These are phyloP conservation scores for Stylophora pistillata DNA, from an alignment of 64 coral and sea anemone genomes.

Conservation along the genomic window DNA sequence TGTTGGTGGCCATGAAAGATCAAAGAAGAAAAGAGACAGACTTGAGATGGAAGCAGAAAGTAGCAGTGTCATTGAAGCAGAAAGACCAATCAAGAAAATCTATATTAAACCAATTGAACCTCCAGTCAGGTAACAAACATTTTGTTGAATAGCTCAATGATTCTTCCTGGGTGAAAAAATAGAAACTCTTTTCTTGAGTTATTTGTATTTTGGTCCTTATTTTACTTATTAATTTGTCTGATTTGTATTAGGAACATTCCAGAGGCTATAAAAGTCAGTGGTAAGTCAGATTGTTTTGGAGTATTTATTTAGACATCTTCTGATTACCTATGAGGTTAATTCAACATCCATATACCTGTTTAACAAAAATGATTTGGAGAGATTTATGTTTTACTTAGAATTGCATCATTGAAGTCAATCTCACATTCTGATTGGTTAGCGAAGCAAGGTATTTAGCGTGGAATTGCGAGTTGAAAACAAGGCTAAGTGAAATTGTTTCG, in stretches of 20 bases:
- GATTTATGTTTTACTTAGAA: too few relatives aligned
- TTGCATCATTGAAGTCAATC: too few relatives aligned
- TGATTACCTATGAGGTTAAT: not conserved
- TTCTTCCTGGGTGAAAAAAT: too few relatives aligned
- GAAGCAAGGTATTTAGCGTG: too few relatives aligned
- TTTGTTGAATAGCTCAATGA: too few relatives aligned
- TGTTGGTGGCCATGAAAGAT: slow-evolving; percentile 75
- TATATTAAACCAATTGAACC: slow-evolving; percentile 90
- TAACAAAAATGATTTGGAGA: too few relatives aligned
- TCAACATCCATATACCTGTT: not conserved
- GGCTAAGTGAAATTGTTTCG: too few relatives aligned
- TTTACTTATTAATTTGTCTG: not conserved
- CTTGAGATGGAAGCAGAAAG: slow-evolving; percentile 61
- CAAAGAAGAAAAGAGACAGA: slow-evolving; percentile 86
- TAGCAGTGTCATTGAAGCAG: slow-evolving; percentile 35
- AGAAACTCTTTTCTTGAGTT: too few relatives aligned
- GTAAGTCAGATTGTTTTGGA: not conserved
- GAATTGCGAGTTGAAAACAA: too few relatives aligned
- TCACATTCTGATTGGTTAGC: not conserved
- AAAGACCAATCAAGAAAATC: slow-evolving; percentile 88
- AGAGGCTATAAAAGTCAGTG: slow-evolving; percentile 49
- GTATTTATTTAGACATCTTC: not conserved
- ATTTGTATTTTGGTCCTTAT: too few relatives aligned
- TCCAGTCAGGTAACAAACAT: slow-evolving; percentile 67
- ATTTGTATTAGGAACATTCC: slow-evolving; percentile 35